A percentile compares a stretch with the other conserved stretches of the same genome.
These are phyloP conservation scores for Rhynchonycteris naso DNA, from an alignment of 2,797 vertebrate species.

Conservation along the genomic window DNA sequence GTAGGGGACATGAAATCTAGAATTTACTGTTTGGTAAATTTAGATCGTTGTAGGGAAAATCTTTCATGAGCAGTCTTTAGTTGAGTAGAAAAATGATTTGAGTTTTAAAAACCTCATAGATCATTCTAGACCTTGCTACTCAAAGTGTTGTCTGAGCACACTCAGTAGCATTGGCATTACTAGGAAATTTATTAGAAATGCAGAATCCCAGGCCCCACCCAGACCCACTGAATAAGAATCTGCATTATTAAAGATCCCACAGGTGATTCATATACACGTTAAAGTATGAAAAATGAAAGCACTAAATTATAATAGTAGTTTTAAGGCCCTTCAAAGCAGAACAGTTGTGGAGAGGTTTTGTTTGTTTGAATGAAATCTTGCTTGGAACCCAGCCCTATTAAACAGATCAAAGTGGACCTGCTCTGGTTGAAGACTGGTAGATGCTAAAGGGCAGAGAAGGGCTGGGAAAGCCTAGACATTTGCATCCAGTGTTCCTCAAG, in stretches of 20 bases:
- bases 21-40: conserved; percentile 35
- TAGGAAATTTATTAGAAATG: neutral
- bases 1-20: neutral
- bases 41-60: neutral
- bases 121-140: conserved; percentile 11
- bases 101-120: neutral
- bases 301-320: neutral
- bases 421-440: neutral
- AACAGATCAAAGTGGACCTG: neutral
- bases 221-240: conserved; percentile 10
- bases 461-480: neutral
- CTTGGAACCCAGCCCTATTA: neutral
- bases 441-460: neutral
- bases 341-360: neutral
- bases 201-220: neutral
- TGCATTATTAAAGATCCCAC: neutral
- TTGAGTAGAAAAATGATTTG: conserved; percentile 1
- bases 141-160: neutral
- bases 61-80: neutral
- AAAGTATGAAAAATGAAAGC: neutral
- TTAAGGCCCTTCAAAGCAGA: neutral
- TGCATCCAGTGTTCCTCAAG: neutral
- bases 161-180: neutral
- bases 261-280: neutral
- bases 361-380: conserved; percentile 28